Base-by-base conservation (phyloP, 2,113 vertebrate species). In the Tamias sibiricus region DNA sequence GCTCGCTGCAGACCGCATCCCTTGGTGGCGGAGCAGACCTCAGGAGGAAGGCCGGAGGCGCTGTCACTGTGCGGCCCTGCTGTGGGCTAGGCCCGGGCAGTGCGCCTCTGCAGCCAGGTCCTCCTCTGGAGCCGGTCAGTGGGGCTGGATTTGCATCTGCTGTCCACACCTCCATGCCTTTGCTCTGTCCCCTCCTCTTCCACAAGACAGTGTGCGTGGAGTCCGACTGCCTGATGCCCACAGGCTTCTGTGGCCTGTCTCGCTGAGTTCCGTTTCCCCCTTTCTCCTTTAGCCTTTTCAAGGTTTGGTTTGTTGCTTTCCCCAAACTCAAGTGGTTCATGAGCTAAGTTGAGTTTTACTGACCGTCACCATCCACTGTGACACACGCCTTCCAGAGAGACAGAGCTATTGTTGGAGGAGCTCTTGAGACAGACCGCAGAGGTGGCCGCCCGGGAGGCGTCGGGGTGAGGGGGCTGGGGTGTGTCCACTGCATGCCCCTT, bases 31-130 rank as follows among this genome's bases (percentile, higher is more conserved):
- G 75, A 49, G 11, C 40, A 8, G 19, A 4, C 69, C 5, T 4
- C 35, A 4, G 40, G 54, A 74, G 62, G 64, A 72, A 26, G 40
- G 24, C 14, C 0, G 12, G 22, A 1, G 24, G 49, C 44, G 17
- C n/a, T 20, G 24, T 37, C 59, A 14, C 28, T 54, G 1, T 28
- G 62, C 32, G 62, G 32, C 52, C 26, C 1, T 44, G 37, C 24
- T 82, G 37, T 32, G 24, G 59, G 8, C 8, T 4, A 3, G 22
- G n/a, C 16, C 9, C 52, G 1, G 2, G 87, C 49, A 0, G 1
- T n/a, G 30, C 26, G 52, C 8, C 6, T n/a, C 64, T 30, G 52
- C 11, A 16, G 71, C 52, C 30, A 9, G 0, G 2, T 82, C 11
- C 22, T 26, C 49, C 54, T 40, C 12, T 37, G 83, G 54, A 62